Conservation (phyloP, 92 coral and sea anemone species). For the Epizoanthus rinbou region DNA sequence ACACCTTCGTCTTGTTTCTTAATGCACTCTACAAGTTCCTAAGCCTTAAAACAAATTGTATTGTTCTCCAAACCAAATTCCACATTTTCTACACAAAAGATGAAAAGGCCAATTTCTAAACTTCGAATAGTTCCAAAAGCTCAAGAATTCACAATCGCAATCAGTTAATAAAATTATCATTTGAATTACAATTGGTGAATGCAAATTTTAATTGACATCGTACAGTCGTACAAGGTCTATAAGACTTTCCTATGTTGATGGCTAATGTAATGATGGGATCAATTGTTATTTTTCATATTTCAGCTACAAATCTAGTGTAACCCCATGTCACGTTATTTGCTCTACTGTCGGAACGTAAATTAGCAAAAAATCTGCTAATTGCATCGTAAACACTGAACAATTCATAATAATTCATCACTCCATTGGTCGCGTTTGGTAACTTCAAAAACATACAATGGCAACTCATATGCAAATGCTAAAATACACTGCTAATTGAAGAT, state of each 20-base stretch:
- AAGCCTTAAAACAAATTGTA: too few relatives aligned
- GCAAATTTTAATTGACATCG: conserved; percentile 27
- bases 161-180: conserved; percentile 21
- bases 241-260: too few relatives aligned
- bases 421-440: not conserved
- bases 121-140: conserved; percentile 2
- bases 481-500: not conserved
- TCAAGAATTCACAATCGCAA: conserved; percentile 22
- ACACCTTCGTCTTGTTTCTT: too few relatives aligned
- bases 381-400: conserved; percentile 27
- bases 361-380: conserved; percentile 2
- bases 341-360: not conserved
- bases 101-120: conserved; percentile 5
- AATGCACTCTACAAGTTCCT: too few relatives aligned
- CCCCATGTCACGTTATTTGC: not conserved
- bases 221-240: too few relatives aligned
- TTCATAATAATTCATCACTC: conserved; percentile 26
- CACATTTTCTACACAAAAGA: too few relatives aligned
- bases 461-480: not conserved
- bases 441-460: not conserved
- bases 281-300: too few relatives aligned
- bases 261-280: too few relatives aligned
- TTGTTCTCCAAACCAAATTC: too few relatives aligned
- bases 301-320: too few relatives aligned
- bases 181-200: conserved; percentile 22